phyloP scores from a whole-genome alignment of 2,888 invertebrate species.

The Patella pellucida region DNA sequence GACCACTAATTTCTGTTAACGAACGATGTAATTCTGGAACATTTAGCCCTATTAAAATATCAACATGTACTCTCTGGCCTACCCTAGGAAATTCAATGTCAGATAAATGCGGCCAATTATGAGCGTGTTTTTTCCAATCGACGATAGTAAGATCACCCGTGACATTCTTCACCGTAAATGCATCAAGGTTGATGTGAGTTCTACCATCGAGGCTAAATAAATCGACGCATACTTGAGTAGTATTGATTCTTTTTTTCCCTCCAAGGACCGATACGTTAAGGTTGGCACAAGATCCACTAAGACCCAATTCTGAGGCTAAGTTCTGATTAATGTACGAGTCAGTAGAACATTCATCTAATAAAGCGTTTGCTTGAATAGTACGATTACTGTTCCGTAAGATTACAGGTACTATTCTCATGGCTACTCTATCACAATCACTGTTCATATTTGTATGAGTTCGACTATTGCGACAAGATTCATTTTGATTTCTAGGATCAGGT shows the following conservation, averaged over 20 bases:
- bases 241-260: neutral
- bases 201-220: neutral
- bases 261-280: slow-evolving; percentile 3
- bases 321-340: neutral
- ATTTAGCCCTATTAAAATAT: slow-evolving; percentile 36
- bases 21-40: slow-evolving; percentile 30
- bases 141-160: slow-evolving; percentile 28
- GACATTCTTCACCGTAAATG: slow-evolving; percentile 26
- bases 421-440: slow-evolving; percentile 7
- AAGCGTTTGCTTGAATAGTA: neutral
- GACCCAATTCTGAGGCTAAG: slow-evolving; percentile 10
- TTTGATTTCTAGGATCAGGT: too few relatives aligned
- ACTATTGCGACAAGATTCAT: too few relatives aligned
- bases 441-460: too few relatives aligned
- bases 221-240: slow-evolving; percentile 6
- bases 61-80: slow-evolving; percentile 6
- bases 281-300: neutral
- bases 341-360: slow-evolving; percentile 13
- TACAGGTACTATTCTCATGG: slow-evolving; percentile 16
- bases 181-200: neutral
- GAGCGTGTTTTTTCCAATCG: slow-evolving; percentile 28
- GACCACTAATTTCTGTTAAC: slow-evolving; percentile 29
- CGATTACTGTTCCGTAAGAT: neutral
- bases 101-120: slow-evolving; percentile 29
- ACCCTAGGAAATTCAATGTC: slow-evolving; percentile 32